Conservation (phyloP, 2,113 vertebrate genomes). For the Sisor rabdophorus region DNA sequence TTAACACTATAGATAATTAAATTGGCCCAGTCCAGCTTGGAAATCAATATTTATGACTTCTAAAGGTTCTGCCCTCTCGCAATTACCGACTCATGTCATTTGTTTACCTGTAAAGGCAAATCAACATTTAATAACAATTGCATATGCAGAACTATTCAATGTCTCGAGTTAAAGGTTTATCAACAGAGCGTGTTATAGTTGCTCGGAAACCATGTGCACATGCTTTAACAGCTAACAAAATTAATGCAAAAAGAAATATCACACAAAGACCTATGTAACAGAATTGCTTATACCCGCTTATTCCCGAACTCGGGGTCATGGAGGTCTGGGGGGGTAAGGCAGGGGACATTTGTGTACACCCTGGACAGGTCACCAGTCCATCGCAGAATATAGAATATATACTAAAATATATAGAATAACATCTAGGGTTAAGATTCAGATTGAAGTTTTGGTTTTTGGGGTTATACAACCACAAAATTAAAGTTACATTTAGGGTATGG, state of each 20-base stretch:
- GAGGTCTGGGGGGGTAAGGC: too few relatives aligned
- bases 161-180: slow-evolving; percentile 1
- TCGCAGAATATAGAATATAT: too few relatives aligned
- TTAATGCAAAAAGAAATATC: background rate
- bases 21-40: slow-evolving; percentile 4
- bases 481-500: too few relatives aligned
- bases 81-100: slow-evolving; percentile 43
- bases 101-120: slow-evolving; percentile 28
- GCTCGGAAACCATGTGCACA: background rate
- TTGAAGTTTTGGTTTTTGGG: too few relatives aligned
- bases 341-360: too few relatives aligned
- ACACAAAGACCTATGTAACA: too few relatives aligned
- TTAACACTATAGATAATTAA: slow-evolving; percentile 45
- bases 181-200: background rate
- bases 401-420: too few relatives aligned
- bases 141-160: slow-evolving; percentile 37
- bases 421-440: too few relatives aligned
- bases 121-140: slow-evolving; percentile 48
- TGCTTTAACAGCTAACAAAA: background rate
- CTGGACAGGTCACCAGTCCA: too few relatives aligned
- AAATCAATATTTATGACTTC: slow-evolving; percentile 52
- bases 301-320: too few relatives aligned
- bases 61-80: slow-evolving; percentile 38
- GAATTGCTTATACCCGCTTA: too few relatives aligned
- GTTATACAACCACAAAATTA: too few relatives aligned